phyloP scores from a whole-genome alignment of 2,888 invertebrate species.

The Creontiades dilutus region DNA sequence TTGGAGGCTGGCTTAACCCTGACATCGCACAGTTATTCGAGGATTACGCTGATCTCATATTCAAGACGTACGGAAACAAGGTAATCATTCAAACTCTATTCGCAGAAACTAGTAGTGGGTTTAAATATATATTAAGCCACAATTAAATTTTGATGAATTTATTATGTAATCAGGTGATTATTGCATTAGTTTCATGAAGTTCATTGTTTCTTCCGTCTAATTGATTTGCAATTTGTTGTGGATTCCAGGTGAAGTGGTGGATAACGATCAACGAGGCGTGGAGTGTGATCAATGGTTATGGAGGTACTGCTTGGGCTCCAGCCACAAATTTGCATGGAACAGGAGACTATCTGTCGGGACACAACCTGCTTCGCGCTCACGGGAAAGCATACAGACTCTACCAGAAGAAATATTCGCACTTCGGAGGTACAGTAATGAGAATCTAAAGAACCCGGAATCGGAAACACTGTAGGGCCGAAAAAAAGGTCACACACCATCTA shows the following conservation, averaged over 20 bases:
- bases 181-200: too few species aligned
- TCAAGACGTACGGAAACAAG: conserved; percentile 76
- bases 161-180: too few species aligned
- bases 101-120: background rate
- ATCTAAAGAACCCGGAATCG: too few species aligned
- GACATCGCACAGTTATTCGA: conserved; percentile 81
- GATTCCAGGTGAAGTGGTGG: conserved; percentile 80
- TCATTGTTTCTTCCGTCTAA: too few species aligned
- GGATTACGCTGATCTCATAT: conserved; percentile 83
- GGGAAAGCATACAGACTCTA: conserved; percentile 84
- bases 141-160: background rate
- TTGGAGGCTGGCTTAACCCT: conserved; percentile 83
- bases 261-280: conserved; percentile 85
- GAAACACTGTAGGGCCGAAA: too few species aligned
- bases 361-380: conserved; percentile 84
- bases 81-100: background rate
- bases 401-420: conserved; percentile 80
- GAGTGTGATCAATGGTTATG: conserved; percentile 75
- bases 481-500: too few species aligned
- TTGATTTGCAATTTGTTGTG: background rate
- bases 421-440: background rate
- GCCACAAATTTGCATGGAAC: conserved; percentile 80
- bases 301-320: conserved; percentile 76
- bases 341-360: conserved; percentile 83
- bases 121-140: background rate